A percentile compares a stretch with the other conserved stretches of the same genome.
Evolutionary conservation across 1,140 invertebrate genomes (phyloP).

Genomic region (Parapsyche elsis): DNA sequence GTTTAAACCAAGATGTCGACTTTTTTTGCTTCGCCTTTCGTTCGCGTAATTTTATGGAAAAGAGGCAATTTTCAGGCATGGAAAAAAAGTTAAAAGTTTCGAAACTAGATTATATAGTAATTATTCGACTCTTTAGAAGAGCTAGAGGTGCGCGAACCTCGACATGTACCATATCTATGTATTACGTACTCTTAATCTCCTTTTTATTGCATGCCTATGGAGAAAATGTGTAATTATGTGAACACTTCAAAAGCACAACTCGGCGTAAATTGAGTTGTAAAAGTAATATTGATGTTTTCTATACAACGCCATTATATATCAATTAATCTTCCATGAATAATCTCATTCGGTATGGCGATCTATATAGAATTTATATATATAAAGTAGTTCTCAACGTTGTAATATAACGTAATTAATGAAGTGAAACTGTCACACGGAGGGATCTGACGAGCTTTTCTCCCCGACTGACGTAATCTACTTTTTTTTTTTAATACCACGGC

Average conservation of each 20-base stretch:
- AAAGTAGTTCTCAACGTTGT: not conserved
- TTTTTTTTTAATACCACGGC: constrained; percentile 10
- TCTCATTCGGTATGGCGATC: too few relatives aligned
- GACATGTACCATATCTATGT: not conserved
- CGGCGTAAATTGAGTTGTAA: too few relatives aligned
- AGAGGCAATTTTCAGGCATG: constrained; percentile 19
- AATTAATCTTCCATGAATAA: too few relatives aligned
- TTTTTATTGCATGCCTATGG: too few relatives aligned
- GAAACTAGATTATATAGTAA: constrained; percentile 22
- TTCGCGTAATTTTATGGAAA: constrained; percentile 13
- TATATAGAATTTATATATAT: too few relatives aligned
- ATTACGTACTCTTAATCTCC: too few relatives aligned
- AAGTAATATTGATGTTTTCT: too few relatives aligned
- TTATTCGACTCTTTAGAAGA: not conserved
- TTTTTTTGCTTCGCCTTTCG: not conserved
- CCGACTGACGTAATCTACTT: constrained; percentile 24
- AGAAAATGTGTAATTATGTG: too few relatives aligned
- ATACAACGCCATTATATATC: too few relatives aligned
- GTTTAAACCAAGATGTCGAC: constrained; percentile 19
- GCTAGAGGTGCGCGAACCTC: not conserved
- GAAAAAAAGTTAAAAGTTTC: constrained; percentile 15
- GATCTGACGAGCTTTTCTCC: constrained; percentile 10
- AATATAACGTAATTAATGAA: constrained; percentile 32
- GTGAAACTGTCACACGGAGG: constrained; percentile 20
- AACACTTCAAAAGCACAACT: too few relatives aligned